Evolutionary conservation across 1,140 invertebrate genomes (phyloP), one percentile per base, ranked within the genome.

Genomic region (Ceratosolen fusciceps): DNA sequence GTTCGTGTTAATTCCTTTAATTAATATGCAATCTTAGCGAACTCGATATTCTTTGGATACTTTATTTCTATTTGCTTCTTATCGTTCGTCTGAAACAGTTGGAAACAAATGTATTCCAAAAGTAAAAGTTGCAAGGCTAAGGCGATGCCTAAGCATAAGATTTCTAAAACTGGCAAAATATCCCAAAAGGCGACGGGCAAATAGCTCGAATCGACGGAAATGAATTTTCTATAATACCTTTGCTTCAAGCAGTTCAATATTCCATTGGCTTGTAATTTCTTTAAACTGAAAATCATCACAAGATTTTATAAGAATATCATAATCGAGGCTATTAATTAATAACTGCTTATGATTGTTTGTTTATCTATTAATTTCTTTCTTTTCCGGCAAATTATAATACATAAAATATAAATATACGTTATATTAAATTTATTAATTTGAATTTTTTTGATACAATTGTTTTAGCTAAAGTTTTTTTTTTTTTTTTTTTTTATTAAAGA

Each of bases 181-280:
- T 39, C 71, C 43, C 43, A 54, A 47, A 79, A 65, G 29, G 29
- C 21, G 0, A 79, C 58, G n/a, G 77, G 77, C 5, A 73, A 19
- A 39, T 79, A 79, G 16, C 56, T 54, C 1, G 77, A 73, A 54
- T 79, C 34, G 2, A 34, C 16, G 4, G 39, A 79, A 0, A 19
- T 73, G 43, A 73, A 73, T 49, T 73, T 79, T 26, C 52, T 62
- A 21, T 65, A 79, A 43, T 54, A 52, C 47, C 47, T 77, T 31
- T 9, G 72, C 47, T 71, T 75, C 7, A 78, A 43, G 24, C 58
- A 67, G 19, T 56, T 67, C 21, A 62, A 47, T 71, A 79, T 71
- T 54, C 62, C 80, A 24, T 56, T 56, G 37, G 76, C 39, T 34
- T 39, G 39, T 43, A 77, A 62, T 47, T 60, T 74, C 24, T 74